Evolutionary conservation across 92 coral and sea anemone genomes (phyloP), one percentile per base, ranked within the genome.

Genomic region (Parazoanthus swiftii): DNA sequence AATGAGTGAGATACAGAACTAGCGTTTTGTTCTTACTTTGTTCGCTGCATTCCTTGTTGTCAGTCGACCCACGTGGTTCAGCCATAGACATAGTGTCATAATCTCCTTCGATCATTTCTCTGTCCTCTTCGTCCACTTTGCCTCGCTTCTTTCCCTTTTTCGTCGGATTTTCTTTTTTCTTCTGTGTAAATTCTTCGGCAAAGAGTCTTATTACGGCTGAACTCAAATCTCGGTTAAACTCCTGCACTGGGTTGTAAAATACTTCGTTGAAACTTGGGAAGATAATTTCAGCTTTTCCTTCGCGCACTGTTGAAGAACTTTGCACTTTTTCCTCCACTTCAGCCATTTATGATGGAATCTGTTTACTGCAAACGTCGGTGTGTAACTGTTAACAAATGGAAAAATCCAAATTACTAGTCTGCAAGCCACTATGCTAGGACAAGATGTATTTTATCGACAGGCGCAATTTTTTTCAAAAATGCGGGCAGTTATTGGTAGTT

Each of bases 191-290:
- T 77, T 94, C 92, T 74, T 92, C 91, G 59, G 94, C 92, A 79
- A 89, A 93, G 4, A 95, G 87, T 74, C 88, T 88, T 50, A 97
- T 89, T 8, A 92, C 95, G n/a, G 95, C 95, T 18, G 94, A 92
- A 39, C 99, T 97, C 82, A 97, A 65, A 86, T 96, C 99, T 58
- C 99, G 91, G 90, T 97, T 97, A 92, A 97, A 97, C 73, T 95
- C 99, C 86, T 97, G 99, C 43, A 97, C 99, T 39, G 98, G 99
- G 74, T 97, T 97, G 85, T 97, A 97, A 71, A 97, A 97, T 48
- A 97, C 99, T 9, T 93, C 93, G 77, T 94, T 97, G 3, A 95
- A 91, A 81, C 89, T 89, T 44, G 95, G 94, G 85, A 95, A 95
- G 56, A 90, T 90, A 14, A 97, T 97, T 84, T 94, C 96, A 25